Evolutionary conservation across 2,113 vertebrate genomes (phyloP).

Genomic region (human): DNA sequence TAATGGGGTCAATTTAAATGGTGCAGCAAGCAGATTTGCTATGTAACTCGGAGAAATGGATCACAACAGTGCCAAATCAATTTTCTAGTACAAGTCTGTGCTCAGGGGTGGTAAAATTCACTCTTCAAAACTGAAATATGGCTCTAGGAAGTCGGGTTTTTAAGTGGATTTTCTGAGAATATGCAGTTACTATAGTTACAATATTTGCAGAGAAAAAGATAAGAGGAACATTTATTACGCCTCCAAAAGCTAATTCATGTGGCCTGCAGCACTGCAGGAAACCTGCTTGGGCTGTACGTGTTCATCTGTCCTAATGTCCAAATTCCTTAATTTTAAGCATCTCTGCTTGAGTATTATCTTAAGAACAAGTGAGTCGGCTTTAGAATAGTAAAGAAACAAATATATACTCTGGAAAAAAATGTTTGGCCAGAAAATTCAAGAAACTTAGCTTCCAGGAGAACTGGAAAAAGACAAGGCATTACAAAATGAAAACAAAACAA

Average conservation of each 20-base stretch:
- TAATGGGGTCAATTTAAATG: constrained; percentile 13
- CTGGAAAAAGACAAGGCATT: neutral
- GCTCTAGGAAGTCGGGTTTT: constrained; percentile 45
- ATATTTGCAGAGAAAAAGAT: neutral
- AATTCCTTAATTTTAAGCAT: neutral
- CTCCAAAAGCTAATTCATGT: neutral
- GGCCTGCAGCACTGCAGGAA: neutral
- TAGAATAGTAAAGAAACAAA: neutral
- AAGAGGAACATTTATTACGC: neutral
- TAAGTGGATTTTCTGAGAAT: constrained; percentile 45
- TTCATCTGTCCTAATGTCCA: neutral
- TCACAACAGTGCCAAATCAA: neutral
- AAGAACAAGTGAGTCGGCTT: neutral
- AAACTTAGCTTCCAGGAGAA: neutral
- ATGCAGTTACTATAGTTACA: neutral
- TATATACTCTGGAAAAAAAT: neutral
- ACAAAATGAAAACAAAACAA: neutral
- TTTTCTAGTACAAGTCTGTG: constrained; percentile 33
- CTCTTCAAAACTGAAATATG: constrained; percentile 29
- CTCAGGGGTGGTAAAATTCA: neutral
- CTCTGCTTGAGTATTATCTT: neutral
- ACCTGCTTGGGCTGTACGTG: neutral
- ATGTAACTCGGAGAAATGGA: neutral
- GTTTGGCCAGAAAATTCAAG: neutral
- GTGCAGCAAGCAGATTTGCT: neutral